Evolutionary conservation across 2,888 invertebrate species (phyloP).

Genomic region (Zeuzera pyrina): DNA sequence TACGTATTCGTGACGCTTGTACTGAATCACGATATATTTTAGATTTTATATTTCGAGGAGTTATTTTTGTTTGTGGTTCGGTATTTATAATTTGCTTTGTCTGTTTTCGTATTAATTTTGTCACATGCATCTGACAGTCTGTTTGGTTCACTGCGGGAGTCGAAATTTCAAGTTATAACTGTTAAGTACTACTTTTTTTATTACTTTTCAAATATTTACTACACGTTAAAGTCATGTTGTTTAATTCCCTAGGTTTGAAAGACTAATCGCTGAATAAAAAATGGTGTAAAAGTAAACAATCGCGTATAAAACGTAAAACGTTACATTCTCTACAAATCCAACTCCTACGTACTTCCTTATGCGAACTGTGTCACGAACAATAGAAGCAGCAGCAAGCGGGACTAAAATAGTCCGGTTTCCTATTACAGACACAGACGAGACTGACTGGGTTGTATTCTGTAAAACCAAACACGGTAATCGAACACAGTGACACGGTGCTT

Average conservation of each 20-base stretch:
- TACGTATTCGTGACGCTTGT: not conserved
- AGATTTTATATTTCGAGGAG: not conserved
- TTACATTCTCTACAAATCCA: not conserved
- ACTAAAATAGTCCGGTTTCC: conserved; percentile 1
- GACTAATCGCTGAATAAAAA: no score
- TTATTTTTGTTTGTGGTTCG: not conserved
- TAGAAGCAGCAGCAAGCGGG: conserved; percentile 6
- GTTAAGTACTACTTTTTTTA: no score
- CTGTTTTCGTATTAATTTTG: no score
- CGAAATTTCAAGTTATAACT: no score
- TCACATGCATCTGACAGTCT: no score
- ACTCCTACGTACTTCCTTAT: conserved; percentile 7
- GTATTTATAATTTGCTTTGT: no score
- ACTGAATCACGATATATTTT: conserved; percentile 1
- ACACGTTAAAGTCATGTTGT: no score
- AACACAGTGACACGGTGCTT: conserved; percentile 8
- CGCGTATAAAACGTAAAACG: no score
- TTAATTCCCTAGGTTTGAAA: no score
- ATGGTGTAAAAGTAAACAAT: no score
- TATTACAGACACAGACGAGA: conserved; percentile 3
- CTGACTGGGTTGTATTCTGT: not conserved
- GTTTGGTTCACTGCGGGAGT: no score
- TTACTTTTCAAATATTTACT: no score
- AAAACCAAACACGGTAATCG: conserved; percentile 2
- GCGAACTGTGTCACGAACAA: conserved; percentile 11